Conservation (phyloP, 2,113 vertebrate species). For the Leucosticte australis region DNA sequence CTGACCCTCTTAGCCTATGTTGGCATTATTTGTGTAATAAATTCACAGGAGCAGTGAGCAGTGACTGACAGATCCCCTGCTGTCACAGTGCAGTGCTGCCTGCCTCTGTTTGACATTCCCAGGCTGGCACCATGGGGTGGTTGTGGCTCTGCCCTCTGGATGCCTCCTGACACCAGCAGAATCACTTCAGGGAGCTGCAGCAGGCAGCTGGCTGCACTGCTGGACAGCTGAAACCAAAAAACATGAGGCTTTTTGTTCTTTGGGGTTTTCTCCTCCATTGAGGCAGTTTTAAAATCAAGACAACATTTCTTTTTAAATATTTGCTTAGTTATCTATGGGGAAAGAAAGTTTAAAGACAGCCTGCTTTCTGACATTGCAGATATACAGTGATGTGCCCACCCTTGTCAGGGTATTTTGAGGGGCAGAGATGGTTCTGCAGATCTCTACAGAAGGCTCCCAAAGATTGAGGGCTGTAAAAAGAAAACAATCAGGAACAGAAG, state of each 20-base stretch:
- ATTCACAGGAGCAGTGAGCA: rapidly evolving
- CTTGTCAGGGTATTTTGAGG: neutral
- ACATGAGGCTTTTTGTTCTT: neutral
- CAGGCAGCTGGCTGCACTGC: neutral
- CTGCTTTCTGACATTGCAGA: neutral
- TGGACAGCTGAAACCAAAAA: neutral
- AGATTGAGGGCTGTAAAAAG: neutral
- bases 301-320: neutral
- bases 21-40: neutral
- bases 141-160: neutral
- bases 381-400: neutral
- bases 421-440: neutral
- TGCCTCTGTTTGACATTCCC: neutral
- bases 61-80: neutral
- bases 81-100: neutral
- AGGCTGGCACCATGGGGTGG: neutral
- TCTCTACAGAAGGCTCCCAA: neutral
- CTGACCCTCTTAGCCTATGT: neutral
- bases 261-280: too few relatives aligned
- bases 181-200: neutral
- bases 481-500: neutral
- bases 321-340: neutral
- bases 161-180: neutral
- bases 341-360: neutral
- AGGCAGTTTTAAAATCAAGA: neutral